Conservation (phyloP, 2,113 vertebrate species). For the Noturus placidus region DNA sequence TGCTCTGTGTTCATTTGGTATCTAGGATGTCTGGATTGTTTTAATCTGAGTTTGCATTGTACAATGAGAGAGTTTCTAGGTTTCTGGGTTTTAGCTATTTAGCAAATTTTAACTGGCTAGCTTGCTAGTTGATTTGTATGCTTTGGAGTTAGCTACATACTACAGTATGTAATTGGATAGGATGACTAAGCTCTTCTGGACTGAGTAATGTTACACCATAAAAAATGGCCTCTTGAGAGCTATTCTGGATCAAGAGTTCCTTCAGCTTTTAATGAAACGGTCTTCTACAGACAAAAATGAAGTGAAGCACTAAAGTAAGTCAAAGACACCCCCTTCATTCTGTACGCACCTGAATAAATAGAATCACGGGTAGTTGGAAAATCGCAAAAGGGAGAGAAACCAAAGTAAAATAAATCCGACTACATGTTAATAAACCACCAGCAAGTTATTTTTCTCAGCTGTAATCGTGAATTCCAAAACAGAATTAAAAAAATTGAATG, state of each 20-base stretch:
- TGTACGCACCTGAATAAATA: neutral
- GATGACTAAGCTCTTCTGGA: neutral
- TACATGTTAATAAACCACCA: slow-evolving; percentile 3
- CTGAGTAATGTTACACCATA: neutral
- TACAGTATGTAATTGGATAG: neutral
- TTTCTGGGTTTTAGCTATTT: neutral
- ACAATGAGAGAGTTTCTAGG: neutral
- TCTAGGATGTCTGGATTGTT: neutral
- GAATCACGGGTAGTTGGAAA: neutral
- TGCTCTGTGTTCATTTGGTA: neutral
- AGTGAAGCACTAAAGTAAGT: neutral
- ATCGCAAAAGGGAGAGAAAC: neutral
- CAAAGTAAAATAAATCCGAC: neutral
- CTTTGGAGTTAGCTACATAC: neutral
- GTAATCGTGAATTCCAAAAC: neutral
- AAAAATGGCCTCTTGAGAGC: neutral
- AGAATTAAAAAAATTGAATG: neutral
- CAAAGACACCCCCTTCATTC: neutral
- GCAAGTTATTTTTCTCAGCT: neutral
- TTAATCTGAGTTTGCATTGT: neutral
- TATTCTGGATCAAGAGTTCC: neutral
- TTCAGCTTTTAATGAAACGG: slow-evolving; percentile 29
- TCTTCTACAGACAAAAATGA: neutral
- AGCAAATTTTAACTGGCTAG: neutral
- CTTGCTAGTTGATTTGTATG: neutral